Evolutionary conservation across 2,113 vertebrate genomes (phyloP), one percentile per base, ranked within the genome.

Genomic region (Alaudala cheleensis): DNA sequence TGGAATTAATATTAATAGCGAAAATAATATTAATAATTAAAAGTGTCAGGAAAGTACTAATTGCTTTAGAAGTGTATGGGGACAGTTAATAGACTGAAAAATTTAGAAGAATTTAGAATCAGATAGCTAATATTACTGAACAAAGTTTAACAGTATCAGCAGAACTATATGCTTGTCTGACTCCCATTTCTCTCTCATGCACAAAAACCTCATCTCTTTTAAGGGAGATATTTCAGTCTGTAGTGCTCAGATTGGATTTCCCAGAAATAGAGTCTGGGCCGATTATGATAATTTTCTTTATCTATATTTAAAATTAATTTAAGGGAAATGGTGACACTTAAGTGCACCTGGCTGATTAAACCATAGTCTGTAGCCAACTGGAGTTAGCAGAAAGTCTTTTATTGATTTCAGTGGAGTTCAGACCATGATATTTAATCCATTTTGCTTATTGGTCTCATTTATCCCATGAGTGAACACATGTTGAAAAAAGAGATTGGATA

Each of bases 381-480:
- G 72, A 73, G 37, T 69, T 87, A 91, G 62, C 42, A 85, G 77
- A 81, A 96, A 82, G 81, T 69, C 53, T 95, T 80, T 81, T 79
- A 87, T 85, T 95, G 80, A 95, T 95, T 93, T 89, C 58, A 69
- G n/a, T 61, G 40, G 40, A 74, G 40, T 87, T 91, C 84, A 88
- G 77, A 81, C 45, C 70, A 72, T 91, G 53, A 57, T 95, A 89
- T 88, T 95, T 91, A 93, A 96, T 95, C 77, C 42, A 53, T 94
- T 95, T 92, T 96, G 49, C 78, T 72, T 95, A 90, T 94, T 4
- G 2, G 57, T 82, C 58, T 96, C 79, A 92, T 91, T 95, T 93
- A 92, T 81, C 37, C 78, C 84, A 80, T 85, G 84, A 89, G 40
- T 76, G 89, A 95, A 61, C 81, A 82, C 1, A 3, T 80, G 49